Percentiles rank a stretch among this genome's conserved stretches.
These are phyloP conservation scores for Aethes cnicana DNA, from an alignment of 2,888 invertebrate genomes.

Conservation along the genomic window DNA sequence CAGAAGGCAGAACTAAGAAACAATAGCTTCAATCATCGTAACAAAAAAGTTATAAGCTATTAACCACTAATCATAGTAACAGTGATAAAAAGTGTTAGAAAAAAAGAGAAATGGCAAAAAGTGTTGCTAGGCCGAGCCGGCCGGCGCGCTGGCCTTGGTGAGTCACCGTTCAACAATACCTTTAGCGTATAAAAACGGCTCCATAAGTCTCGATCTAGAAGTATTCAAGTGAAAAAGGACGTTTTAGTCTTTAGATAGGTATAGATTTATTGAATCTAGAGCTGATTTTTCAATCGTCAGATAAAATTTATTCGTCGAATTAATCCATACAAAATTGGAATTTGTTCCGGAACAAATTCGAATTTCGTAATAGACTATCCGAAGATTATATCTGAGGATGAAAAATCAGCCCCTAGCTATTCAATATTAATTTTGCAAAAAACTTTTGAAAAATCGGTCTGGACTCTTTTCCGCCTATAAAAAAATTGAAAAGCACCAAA, in stretches of 20 bases:
- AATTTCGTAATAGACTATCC: too few species aligned
- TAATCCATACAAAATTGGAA: too few species aligned
- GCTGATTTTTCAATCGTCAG: too few species aligned
- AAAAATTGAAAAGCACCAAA: too few species aligned
- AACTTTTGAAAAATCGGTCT: too few species aligned
- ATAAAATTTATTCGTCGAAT: too few species aligned
- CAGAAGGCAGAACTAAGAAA: slow-evolving; percentile 4
- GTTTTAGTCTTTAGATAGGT: neutral
- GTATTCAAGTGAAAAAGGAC: neutral
- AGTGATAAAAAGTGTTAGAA: slow-evolving; percentile 8
- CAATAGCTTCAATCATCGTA: slow-evolving; percentile 15
- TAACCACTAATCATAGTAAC: slow-evolving; percentile 9
- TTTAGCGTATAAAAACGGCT: slow-evolving; percentile 14
- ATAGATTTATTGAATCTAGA: too few species aligned
- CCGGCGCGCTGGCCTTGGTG: slow-evolving; percentile 74
- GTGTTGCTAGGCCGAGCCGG: slow-evolving; percentile 68
- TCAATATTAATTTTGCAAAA: too few species aligned
- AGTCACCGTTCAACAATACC: slow-evolving; percentile 48
- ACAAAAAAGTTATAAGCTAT: slow-evolving; percentile 18
- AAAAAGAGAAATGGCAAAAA: slow-evolving; percentile 22
- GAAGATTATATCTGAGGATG: too few species aligned
- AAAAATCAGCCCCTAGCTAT: too few species aligned
- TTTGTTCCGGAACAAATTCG: too few species aligned
- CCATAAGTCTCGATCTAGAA: slow-evolving; percentile 22
- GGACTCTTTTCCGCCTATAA: too few species aligned